A percentile compares a stretch with the other conserved stretches of the same genome.
phyloP scores from a whole-genome alignment of 1,140 invertebrate genomes.

The Aphaenogaster floridana region DNA sequence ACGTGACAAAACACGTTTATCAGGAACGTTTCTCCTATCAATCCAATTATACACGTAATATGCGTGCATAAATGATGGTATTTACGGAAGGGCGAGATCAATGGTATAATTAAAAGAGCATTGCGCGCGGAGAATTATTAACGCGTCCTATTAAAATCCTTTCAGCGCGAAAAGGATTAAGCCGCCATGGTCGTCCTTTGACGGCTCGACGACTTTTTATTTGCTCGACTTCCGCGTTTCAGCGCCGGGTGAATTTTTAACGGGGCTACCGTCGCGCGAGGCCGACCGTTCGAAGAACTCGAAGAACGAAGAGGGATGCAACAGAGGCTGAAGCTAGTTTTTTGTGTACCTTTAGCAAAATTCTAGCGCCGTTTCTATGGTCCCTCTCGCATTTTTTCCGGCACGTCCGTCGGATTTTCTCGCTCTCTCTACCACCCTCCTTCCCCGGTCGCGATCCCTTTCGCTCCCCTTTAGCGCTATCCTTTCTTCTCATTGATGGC shows the following conservation, averaged over 20 bases:
- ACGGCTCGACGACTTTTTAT: constrained; percentile 37
- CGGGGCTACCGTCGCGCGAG: not conserved
- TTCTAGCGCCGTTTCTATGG: not conserved
- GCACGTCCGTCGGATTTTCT: constrained; percentile 16
- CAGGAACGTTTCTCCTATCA: not conserved
- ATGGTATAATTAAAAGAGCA: constrained; percentile 53
- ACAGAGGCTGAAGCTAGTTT: not conserved
- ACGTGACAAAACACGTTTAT: constrained; percentile 1
- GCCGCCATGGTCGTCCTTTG: constrained; percentile 34
- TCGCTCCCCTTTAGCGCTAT: constrained; percentile 8
- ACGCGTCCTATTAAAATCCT: constrained; percentile 61
- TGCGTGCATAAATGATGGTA: constrained; percentile 17
- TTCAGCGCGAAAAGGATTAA: constrained; percentile 53
- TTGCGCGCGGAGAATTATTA: constrained; percentile 31
- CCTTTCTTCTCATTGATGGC: constrained; percentile 49
- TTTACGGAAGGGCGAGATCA: constrained; percentile 1
- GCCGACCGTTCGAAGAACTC: constrained; percentile 14
- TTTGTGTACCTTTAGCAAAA: constrained; percentile 17
- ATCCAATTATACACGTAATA: not conserved
- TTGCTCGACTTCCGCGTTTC: constrained; percentile 48
- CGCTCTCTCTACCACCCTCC: not conserved
- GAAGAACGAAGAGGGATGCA: constrained; percentile 22
- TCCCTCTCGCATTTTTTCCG: not conserved
- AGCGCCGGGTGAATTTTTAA: constrained; percentile 56
- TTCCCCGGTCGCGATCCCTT: not conserved